Evolutionary conservation across 2,888 invertebrate genomes (phyloP), one percentile per base, ranked within the genome.

Genomic region (Panorpa germanica): DNA sequence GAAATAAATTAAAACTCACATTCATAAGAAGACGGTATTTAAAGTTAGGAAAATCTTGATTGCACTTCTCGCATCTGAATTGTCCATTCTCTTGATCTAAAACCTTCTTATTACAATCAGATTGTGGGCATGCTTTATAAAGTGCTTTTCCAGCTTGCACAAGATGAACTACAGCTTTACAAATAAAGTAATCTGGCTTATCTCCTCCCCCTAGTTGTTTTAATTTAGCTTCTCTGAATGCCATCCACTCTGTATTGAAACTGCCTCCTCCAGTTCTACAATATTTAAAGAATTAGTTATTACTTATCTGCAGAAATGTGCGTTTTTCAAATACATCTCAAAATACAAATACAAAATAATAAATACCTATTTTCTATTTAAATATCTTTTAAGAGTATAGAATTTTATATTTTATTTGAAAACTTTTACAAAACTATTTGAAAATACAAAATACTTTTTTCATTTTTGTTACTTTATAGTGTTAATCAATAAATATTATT

Each of bases 31-130:
- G 57, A 24, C 93, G 66, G 56, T 85, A 86, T 45, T 83, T 85
- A 52, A 73, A 95, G 41, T 76, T 76, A 1, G 78, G 72, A 48
- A 65, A 82, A 39, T 85, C 83, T 31, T 70, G 61, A 44, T 75
- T 70, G 50, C 98, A 98, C 53, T 96, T 96, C 51, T 96, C 96
- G 53, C 98, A 99, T 30, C 88, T 64, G 54, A 71, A 96, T 47
- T 74, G 63, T 1, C 85, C 86, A 45, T 86, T 86, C 38, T 76
- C 75, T 45, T 77, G 69, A 50, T 95, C 91, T 6, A 86, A 59
- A 1, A 95, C 62, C 54, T 98, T 99, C 55, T 98, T 98, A 50
- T 93, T 91, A 54, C 98, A 99, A 29, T 71, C 71, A 2, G 76
- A 69, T 28, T 68, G 64, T 0, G 91, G 81, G 42, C 98, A 99